Evolutionary conservation across 2,797 vertebrate species (phyloP), one percentile per base, ranked within the genome.

Genomic region (Amphiprion clarkii): DNA sequence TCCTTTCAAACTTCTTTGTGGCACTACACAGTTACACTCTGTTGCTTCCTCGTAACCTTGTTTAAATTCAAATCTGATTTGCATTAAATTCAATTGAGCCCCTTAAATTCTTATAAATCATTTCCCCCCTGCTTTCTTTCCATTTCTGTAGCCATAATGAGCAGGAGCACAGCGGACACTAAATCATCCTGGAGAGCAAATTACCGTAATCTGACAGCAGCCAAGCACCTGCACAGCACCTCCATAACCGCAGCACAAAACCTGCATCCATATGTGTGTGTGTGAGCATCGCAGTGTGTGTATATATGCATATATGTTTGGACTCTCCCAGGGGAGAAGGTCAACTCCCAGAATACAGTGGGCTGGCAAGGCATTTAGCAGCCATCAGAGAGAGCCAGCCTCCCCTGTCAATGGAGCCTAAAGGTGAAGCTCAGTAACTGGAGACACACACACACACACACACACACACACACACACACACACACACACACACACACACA

Each of bases 131-230:
- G 67, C 73, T 60, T 74, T 68, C 66, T 54, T 61, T 70, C 21
- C 19, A 4, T 60, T 44, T 68, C 64, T 39, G 71, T 46, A 77
- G 67, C 65, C 63, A 12, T 85, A 89, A 90, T 81, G 84, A 92
- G 87, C 71, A 12, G 49, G 6, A 87, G 66, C 76, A 52, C 63
- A 49, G 78, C 9, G 11, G 75, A 85, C 72, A 80, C 80, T 88
- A 83, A 88, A 87, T 91, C 89, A 91, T 90, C 78, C 83, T n/a
- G 62, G 44, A 79, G 72, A 84, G 79, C 71, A 83, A 89, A 92
- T 91, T 83, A 92, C 76, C 8, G 46, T 78, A 89, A 88, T 89
- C 81, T 88, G 88, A 91, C 90, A 87, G 81, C 76, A 84, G 74
- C 82, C 76, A 44, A 49, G 83, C 75, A 90, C 76, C 81, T 86